Base-by-base conservation (phyloP, 2,797 vertebrate genomes). In the Cyclopterus lumpus region DNA sequence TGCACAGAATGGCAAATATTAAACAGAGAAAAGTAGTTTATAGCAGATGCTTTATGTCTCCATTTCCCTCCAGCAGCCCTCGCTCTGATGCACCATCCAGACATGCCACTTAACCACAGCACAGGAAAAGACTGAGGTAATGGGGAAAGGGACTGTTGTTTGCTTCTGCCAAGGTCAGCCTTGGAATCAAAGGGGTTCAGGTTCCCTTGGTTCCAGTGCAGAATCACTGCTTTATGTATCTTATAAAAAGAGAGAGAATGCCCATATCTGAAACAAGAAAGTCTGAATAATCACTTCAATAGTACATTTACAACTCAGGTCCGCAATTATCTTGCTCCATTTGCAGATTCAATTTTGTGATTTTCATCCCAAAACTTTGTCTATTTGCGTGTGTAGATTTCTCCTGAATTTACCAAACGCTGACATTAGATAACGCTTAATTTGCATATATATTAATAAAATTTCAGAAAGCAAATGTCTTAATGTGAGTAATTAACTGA, bases 61-160 rank as follows among this genome's bases (percentile, higher is more conserved):
- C 57, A 67, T 67, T 81, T 83, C 68, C 63, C 44, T 71, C 62
- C 24, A 36, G 34, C 63, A 58, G 75, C 57, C 30, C 28, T 40
- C 12, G 9, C 58, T 38, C 24, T 72, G 77, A 84, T 69, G 62
- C 65, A 66, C 40, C 59, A 34, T 74, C 73, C 71, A 79, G 74
- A 86, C 84, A 4, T 57, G 54, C 70, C 66, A 71, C 77, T 81
- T 53, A 28, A 83, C 79, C 66, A 73, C 75, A 82, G 70, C 49
- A 24, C 80, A 73, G 77, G 80, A 82, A 77, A 65, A 80, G 61
- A 55, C 74, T 71, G 86, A 85, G 73, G 88, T 85, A 77, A 87
- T 72, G 82, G 67, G 75, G 60, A 70, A 73, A 64, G 69, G 77
- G 67, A 48, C 62, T 58, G 71, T 62, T 48, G 30, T 64, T 46